Base-by-base conservation (phyloP, 2,113 vertebrate genomes). In the Oncorhynchus keta region DNA sequence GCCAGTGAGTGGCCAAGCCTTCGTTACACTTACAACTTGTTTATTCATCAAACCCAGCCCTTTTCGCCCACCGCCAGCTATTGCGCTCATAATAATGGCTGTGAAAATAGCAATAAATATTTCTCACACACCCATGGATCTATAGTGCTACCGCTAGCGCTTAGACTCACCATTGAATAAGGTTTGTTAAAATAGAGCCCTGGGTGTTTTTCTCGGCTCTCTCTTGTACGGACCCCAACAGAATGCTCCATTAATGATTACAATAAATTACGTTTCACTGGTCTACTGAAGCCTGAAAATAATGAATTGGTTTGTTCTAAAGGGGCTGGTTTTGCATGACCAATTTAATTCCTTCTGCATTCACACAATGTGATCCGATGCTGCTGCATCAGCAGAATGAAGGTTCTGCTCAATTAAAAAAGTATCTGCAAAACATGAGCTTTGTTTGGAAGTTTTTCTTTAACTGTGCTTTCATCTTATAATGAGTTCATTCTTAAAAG, bases 181-280 rank as follows among this genome's bases (percentile, higher is more conserved):
- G 8, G 39, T 39, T 39, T 9, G 39, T 39, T 39, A 39, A 67
- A 71, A 32, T 6, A 24, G 69, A 74, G 87, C 74, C 76, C 39
- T 39, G 8, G 39, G 39, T 39, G 39, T 81, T 73, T 76, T 83
- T 78, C 70, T 69, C 4, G 32, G 78, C 77, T 80, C 76, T 71
- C 81, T 76, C 70, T 76, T 80, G 70, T 68, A 85, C 51, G 61
- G 75, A 88, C 86, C 78, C 82, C 89, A 89, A 90, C 86, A 89
- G 67, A 84, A 82, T 75, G 71, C 75, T 77, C 78, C 81, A 84
- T 87, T 91, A 88, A 91, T 91, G 92, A 92, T 91, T 91, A 92
- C 90, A 92, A 91, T 91, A 93, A 93, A 92, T 92, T 86, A 92
- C 83, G 78, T 91, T 93, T 89, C 87, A 88, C 84, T 81, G 90